Base-by-base conservation (phyloP, 2,113 vertebrate species). In the Callithrix jacchus region DNA sequence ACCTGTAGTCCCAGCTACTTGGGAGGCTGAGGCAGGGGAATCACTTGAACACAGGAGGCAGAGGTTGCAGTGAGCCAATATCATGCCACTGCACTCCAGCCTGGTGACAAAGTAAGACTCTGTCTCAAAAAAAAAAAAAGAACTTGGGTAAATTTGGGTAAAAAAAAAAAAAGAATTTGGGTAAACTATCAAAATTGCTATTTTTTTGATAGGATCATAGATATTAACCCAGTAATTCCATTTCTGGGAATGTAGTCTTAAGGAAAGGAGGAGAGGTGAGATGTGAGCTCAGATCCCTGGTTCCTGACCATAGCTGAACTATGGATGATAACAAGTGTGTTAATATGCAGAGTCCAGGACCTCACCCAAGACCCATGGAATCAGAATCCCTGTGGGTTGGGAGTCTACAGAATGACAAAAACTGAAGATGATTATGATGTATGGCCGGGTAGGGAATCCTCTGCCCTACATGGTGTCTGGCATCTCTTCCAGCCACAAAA, bases 91-190 rank as follows among this genome's bases (percentile, higher is more conserved):
- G 52, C 16, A 52, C 52, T 52, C 52, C 52, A 52, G 52, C 16
- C 5, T 52, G 16, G 52, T 52, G 52, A 52, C 52, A 52, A 17
- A 52, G 52, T 5, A 17, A 52, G 52, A 52, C 52, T 49, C 47
- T 52, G 52, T 52, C 52, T 52, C 52, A 52, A 52, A 52, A 17
- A 52, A 17, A 52, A 17, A 52, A 52, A 4, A 52, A 87, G 76
- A 94, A 56, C 25, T 37, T 58, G 1, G 37, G 56, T 92, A 84
- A 95, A 95, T 84, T 64, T 70, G 61, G 94, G 89, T n/a, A 52
- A 52, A 52, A 17, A 52, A 17, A 52, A 17, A 52, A 52, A 4
- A 52, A 87, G 76, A 94, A 56, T 20, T 37, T 58, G 1, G 37
- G 56, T 92, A 86, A 94, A 64, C 52, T 79, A 18, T 88, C 40